These are phyloP conservation scores for Pseudonaja textilis DNA, from an alignment of 2,113 vertebrate species.

Conservation along the genomic window DNA sequence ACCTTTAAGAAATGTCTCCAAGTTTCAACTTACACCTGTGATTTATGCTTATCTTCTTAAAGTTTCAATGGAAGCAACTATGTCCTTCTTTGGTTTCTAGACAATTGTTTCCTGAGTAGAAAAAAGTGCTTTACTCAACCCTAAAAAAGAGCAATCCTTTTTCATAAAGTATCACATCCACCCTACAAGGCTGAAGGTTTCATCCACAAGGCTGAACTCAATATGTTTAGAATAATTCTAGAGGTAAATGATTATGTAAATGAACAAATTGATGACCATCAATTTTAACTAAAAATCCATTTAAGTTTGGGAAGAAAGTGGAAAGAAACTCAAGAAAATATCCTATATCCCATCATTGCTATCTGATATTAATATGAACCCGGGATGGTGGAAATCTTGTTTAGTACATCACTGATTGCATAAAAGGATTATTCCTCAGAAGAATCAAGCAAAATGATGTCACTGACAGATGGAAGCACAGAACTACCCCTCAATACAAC, in stretches of 20 bases:
- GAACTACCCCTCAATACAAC: background rate
- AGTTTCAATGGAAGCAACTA: slow-evolving; percentile 16
- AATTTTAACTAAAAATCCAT: background rate
- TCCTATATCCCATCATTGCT: background rate
- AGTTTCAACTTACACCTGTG: slow-evolving; percentile 37
- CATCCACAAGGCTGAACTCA: background rate
- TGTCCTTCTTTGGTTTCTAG: slow-evolving; percentile 29
- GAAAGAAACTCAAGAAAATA: background rate
- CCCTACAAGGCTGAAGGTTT: too few species aligned
- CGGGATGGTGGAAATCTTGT: background rate
- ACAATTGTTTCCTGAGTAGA: slow-evolving; percentile 18
- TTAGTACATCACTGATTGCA: background rate
- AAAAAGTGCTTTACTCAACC: background rate
- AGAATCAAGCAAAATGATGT: background rate
- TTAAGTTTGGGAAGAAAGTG: background rate
- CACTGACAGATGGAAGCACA: background rate
- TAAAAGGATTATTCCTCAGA: background rate
- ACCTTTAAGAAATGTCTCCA: slow-evolving; percentile 52
- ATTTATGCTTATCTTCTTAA: slow-evolving; percentile 41
- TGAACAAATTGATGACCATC: background rate
- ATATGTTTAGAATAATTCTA: background rate
- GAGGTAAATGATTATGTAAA: background rate
- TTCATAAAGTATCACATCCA: background rate
- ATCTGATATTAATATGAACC: background rate
- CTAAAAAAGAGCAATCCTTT: slow-evolving; percentile 7